These are phyloP conservation scores for Murina feae DNA, from an alignment of 2,113 vertebrate species.

Conservation along the genomic window DNA sequence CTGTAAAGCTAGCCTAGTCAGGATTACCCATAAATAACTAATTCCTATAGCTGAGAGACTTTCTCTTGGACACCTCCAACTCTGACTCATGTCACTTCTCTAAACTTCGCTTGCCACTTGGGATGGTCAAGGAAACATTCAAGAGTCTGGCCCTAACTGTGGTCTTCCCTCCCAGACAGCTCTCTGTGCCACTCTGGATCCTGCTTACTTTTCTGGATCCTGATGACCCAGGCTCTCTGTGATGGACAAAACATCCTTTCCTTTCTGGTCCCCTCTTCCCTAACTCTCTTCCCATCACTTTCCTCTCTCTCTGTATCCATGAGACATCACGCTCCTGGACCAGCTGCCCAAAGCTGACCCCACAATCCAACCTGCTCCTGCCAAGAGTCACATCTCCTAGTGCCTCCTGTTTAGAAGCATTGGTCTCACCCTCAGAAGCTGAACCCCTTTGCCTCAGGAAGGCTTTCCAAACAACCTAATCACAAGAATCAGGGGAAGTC, in stretches of 20 bases:
- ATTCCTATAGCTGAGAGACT: not conserved
- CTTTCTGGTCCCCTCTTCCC: no score
- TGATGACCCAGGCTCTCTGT: not conserved
- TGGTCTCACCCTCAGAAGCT: not conserved
- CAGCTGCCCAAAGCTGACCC: not conserved
- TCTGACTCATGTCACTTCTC: not conserved
- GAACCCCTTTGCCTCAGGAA: not conserved
- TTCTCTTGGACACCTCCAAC: not conserved
- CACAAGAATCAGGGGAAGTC: not conserved
- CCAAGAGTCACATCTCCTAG: not conserved
- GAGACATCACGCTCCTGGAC: not conserved
- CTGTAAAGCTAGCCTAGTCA: not conserved
- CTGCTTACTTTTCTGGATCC: no score
- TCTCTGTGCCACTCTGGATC: not conserved
- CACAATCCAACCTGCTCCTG: accelerated
- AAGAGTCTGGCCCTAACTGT: not conserved
- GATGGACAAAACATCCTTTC: accelerated
- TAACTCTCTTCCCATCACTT: not conserved
- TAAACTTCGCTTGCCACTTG: not conserved
- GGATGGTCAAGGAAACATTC: not conserved
- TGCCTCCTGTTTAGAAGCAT: not conserved
- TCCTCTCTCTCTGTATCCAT: not conserved
- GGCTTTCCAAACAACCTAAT: not conserved
- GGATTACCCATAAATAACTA: not conserved
- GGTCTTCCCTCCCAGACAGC: no score